Base-by-base conservation (phyloP, 2,888 invertebrate genomes). In the Pyrgus malvae region DNA sequence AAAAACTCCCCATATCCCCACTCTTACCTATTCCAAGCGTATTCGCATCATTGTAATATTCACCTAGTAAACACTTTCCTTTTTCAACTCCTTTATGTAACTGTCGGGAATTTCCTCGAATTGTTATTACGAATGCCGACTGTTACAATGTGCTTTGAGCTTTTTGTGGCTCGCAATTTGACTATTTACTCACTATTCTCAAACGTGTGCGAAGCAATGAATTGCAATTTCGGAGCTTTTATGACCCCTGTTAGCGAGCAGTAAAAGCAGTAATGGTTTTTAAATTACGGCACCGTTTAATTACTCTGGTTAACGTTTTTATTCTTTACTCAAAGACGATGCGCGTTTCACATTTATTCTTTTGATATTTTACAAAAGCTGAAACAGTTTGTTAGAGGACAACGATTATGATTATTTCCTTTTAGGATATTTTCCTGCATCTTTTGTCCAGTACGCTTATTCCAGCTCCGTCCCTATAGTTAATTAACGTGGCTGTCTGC, bases 21-120 rank as follows among this genome's bases (percentile, higher is more conserved):
- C 58, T 72, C 77, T 77, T 80, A 84, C 77, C 77, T 80, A 84
- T 83, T 80, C 76, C 80, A 19, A 38, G 62, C 66, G 62, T 74
- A 70, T 66, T 75, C 73, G 66, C 76, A 78, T 76, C 72, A 68
- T 65, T 68, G 72, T 73, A 78, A 81, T 87, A 82, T 86, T 82
- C 82, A 78, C 80, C 78, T 77, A 83, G 86, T 87, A 87, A 85
- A 85, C 82, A 81, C 78, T 78, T 82, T 76, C 73, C 72, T 72
- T 68, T 72, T 74, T 66, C 76, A 77, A 78, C 73, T 76, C 76
- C 70, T 67, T 72, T 70, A 69, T 66, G 68, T 70, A 69, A 69
- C 69, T 74, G 73, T 74, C 69, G 74, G 76, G 79, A 80, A 33
- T 41, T 19, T 31, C 41, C 38, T 23, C 33, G 14, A 46, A 46